A percentile compares a stretch with the other conserved stretches of the same genome.
Evolutionary conservation across 2,888 invertebrate species (phyloP).

Genomic region (Tolmerus cingulatus): DNA sequence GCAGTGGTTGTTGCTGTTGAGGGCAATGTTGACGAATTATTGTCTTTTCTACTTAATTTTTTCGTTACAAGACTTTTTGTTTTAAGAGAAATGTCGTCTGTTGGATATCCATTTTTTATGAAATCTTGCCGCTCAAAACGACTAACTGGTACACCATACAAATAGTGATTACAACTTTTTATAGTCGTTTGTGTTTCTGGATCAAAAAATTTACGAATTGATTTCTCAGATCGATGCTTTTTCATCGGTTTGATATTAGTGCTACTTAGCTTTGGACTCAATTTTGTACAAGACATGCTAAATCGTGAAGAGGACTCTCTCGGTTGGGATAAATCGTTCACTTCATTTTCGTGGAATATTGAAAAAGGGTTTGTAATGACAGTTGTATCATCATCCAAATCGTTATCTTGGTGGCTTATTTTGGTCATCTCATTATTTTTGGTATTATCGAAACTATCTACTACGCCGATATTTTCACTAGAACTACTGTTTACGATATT

Average conservation of each 20-base stretch:
- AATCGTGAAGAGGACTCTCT: constrained; percentile 50
- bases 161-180: constrained; percentile 51
- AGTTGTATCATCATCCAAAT: constrained; percentile 53
- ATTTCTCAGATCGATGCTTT: constrained; percentile 53
- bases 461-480: background rate
- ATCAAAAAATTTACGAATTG: constrained; percentile 55
- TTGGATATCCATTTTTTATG: constrained; percentile 32
- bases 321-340: constrained; percentile 29
- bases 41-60: constrained; percentile 32
- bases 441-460: constrained; percentile 14
- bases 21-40: constrained; percentile 20
- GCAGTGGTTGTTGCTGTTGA: constrained; percentile 1
- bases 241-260: constrained; percentile 21
- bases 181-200: background rate
- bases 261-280: constrained; percentile 18
- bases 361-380: constrained; percentile 63
- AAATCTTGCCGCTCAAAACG: constrained; percentile 61
- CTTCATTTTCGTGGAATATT: constrained; percentile 56
- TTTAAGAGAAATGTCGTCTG: background rate
- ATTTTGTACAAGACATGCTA: constrained; percentile 30
- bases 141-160: constrained; percentile 57
- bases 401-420: background rate
- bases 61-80: constrained; percentile 14
- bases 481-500: background rate
- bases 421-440: background rate